Conservation (phyloP, 1,140 invertebrate genomes). For the Heliothis virescens region DNA sequence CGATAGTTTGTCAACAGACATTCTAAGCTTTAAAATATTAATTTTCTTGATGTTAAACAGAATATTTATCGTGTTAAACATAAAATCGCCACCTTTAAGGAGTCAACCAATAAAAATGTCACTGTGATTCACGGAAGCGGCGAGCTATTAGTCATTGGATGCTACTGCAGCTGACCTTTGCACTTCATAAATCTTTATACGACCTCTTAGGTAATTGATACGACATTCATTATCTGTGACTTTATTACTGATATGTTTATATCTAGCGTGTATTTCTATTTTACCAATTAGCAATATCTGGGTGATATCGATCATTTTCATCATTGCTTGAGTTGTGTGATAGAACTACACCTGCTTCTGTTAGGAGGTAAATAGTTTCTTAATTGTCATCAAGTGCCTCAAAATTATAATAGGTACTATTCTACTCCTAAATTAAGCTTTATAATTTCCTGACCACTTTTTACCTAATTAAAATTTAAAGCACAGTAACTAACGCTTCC, state of each 20-base stretch:
- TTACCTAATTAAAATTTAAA: no score
- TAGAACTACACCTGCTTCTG: no score
- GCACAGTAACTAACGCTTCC: not conserved
- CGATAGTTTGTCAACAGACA: conserved; percentile 22
- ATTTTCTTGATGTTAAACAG: conserved; percentile 3
- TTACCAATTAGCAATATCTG: no score
- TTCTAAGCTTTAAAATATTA: conserved; percentile 12
- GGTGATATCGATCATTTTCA: no score
- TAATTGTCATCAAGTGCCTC: no score
- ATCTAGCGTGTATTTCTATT: no score
- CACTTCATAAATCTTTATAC: not conserved
- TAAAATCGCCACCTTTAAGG: conserved; percentile 6
- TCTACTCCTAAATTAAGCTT: no score
- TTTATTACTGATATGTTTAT: not conserved
- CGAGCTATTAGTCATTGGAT: conserved; percentile 6
- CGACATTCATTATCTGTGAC: not conserved
- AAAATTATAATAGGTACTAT: no score
- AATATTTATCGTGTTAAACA: conserved; percentile 15
- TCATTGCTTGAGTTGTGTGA: no score
- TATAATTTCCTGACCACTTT: no score
- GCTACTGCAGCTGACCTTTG: conserved; percentile 21
- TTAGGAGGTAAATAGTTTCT: no score
- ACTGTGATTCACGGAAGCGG: conserved; percentile 18
- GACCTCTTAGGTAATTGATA: not conserved
- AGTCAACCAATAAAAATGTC: conserved; percentile 29